Evolutionary conservation across 2,797 vertebrate genomes (phyloP).

Genomic region (Falco rusticolus): DNA sequence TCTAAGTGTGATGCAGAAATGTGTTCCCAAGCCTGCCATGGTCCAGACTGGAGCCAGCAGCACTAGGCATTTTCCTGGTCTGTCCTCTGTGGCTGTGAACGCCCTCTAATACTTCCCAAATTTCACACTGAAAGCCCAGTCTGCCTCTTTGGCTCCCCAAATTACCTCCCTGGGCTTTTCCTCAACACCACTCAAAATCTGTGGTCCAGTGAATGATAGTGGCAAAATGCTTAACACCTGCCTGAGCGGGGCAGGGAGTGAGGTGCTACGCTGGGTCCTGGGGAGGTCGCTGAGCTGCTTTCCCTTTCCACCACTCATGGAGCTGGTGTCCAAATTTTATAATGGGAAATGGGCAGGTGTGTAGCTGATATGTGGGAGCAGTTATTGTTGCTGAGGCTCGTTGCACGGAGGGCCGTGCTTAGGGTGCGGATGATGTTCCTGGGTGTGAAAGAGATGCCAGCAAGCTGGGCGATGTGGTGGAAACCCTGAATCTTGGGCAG

Average conservation of each 20-base stretch:
- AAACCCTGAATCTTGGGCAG: neutral
- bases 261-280: accelerated
- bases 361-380: neutral
- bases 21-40: neutral
- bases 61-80: neutral
- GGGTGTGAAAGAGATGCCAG: neutral
- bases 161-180: neutral
- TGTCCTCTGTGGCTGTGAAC: neutral
- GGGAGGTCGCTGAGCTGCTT: neutral
- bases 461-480: accelerated
- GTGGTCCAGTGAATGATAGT: neutral
- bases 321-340: neutral
- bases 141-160: neutral
- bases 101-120: neutral
- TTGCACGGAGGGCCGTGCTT: neutral
- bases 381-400: neutral
- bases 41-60: neutral
- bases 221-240: neutral
- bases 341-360: neutral
- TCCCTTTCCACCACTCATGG: accelerated
- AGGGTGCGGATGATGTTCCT: neutral
- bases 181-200: neutral
- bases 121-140: neutral
- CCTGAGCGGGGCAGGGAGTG: accelerated
- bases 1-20: neutral